Conservation (phyloP, 2,888 invertebrate species). For the Apodemia hepburni region DNA sequence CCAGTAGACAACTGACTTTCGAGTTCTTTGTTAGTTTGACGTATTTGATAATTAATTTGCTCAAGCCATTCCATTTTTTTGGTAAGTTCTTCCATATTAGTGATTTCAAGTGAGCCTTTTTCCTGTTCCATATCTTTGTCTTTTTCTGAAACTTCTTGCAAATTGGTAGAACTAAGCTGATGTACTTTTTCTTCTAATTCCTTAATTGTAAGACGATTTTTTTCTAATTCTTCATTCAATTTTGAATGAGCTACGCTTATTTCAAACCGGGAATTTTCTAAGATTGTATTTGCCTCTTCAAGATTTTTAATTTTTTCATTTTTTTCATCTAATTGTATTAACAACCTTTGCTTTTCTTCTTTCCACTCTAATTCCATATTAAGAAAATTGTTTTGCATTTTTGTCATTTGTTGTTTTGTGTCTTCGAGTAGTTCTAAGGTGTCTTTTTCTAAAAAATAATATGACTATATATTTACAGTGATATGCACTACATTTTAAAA, state of each 20-base stretch:
- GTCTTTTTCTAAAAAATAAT: constrained; percentile 78
- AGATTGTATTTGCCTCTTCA: constrained; percentile 76
- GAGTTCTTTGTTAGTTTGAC: constrained; percentile 74
- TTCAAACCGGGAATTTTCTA: constrained; percentile 70
- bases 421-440: constrained; percentile 88
- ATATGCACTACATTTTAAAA: too few species aligned
- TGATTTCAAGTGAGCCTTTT: constrained; percentile 76
- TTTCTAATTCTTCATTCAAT: constrained; percentile 73
- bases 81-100: constrained; percentile 61
- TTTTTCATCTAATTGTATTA: constrained; percentile 76
- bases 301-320: constrained; percentile 76
- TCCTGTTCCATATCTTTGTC: constrained; percentile 75
- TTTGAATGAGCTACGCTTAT: constrained; percentile 77
- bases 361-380: constrained; percentile 85
- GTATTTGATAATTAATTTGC: constrained; percentile 73
- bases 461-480: too few species aligned
- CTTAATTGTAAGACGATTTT: constrained; percentile 63
- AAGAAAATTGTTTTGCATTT: constrained; percentile 89
- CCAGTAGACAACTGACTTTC: constrained; percentile 67
- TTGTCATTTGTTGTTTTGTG: constrained; percentile 88
- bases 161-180: constrained; percentile 36
- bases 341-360: constrained; percentile 80
- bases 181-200: constrained; percentile 55
- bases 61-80: constrained; percentile 76
- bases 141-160: constrained; percentile 28